phyloP scores from a whole-genome alignment of 2,888 invertebrate species.

The Caenorhabditis sp. region DNA sequence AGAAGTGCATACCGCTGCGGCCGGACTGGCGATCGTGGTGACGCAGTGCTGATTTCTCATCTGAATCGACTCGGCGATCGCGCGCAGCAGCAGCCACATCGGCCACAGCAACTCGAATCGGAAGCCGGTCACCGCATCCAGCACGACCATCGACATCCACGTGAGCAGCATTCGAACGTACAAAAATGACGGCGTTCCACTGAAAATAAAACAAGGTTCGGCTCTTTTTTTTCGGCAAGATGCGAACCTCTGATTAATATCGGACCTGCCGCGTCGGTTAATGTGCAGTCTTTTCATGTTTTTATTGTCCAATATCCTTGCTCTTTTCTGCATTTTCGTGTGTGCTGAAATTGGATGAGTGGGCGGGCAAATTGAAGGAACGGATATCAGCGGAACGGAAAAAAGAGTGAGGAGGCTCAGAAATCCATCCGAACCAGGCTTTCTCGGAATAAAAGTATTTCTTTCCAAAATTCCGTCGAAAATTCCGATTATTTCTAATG shows the following conservation, averaged over 20 bases:
- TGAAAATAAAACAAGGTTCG: constrained; percentile 8
- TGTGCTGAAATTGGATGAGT: constrained; percentile 12
- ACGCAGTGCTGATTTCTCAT: constrained; percentile 86
- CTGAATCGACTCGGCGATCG: constrained; percentile 96
- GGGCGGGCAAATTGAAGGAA: background rate
- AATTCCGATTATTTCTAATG: too few relatives aligned
- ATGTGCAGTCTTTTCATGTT: constrained; percentile 47
- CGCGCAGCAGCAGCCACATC: constrained; percentile 94
- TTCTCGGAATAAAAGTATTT: too few relatives aligned
- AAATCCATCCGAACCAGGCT: too few relatives aligned
- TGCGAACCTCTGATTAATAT: constrained; percentile 34
- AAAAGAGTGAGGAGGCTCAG: too few relatives aligned
- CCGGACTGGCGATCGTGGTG: constrained; percentile 55
- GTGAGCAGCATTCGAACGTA: constrained; percentile 66
- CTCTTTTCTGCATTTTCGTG: constrained; percentile 38
- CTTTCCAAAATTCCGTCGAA: too few relatives aligned
- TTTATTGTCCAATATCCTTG: constrained; percentile 38
- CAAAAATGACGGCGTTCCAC: constrained; percentile 59
- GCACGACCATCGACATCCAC: constrained; percentile 69
- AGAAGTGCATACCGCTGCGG: constrained; percentile 52
- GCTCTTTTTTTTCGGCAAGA: background rate
- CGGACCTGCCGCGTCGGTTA: constrained; percentile 31
- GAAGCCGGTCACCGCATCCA: constrained; percentile 88
- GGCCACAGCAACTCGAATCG: constrained; percentile 99
- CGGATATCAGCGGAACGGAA: background rate